Base-by-base conservation (phyloP, 2,888 invertebrate species). In the Mylabris sibirica region DNA sequence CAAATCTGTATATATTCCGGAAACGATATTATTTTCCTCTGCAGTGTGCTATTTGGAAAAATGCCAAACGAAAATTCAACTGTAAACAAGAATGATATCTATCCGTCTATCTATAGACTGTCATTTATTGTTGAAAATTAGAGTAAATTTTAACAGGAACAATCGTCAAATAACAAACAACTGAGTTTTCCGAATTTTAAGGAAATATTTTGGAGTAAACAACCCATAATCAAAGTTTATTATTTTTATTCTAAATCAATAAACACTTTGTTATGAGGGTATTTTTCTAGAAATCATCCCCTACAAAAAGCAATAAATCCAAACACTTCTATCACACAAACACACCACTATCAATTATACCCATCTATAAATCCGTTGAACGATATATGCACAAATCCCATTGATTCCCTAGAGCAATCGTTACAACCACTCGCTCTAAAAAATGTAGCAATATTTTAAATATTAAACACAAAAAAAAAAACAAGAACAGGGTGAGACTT, bases 401-500 rank as follows among this genome's bases (percentile, higher is more conserved):
- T 4, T 5, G 17, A 44, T 17, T 44, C 41, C 17, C 41, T 44
- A 5, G 41, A 44, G 41, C n/a, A 44, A 44, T 44, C 41, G 41
- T 12, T 38, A 38, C 38, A 38, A 12, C 12, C 12, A 38, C 38
- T 38, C 3, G 12, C 35, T 30, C 3, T 30, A 38, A n/a, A 44
- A 44, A 44, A 44, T 44, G 41, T 44, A 2, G 22, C 38, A 38
- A 38, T 38, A 12, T 38, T 38, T 38, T 38, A 38, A 11, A 14
- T 12, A 38, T 11, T 38, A 38, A 38, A 20, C 2, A n/a, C 11
- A 2, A 12, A 14, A 44, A 38, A 11, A 38, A 38, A 38, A 38
- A 12, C 12, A 38, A 14, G 11, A 38, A 38, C 12, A 12, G 1
- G 17, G 17, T 1, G n/a, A n/a, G 5, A 84, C 85, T 86, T 83